phyloP scores from a whole-genome alignment of 2,113 vertebrate species.

The Campylomormyrus tamandua region DNA sequence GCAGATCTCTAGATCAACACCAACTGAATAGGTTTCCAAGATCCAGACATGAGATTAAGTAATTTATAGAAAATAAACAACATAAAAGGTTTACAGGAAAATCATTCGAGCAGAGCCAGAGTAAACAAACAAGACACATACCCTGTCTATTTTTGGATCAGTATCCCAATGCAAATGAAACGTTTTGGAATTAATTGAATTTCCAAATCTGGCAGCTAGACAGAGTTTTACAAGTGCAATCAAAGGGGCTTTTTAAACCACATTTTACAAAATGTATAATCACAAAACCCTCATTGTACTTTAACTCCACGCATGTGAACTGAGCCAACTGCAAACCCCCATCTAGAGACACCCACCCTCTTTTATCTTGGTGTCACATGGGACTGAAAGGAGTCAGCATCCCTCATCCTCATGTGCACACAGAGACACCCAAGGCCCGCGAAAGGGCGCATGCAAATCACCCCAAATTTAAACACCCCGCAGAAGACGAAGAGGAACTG shows the following conservation, averaged over 20 bases:
- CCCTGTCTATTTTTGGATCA: background rate
- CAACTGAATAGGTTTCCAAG: conserved; percentile 1
- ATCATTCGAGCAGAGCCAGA: conserved; percentile 7
- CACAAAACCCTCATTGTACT: conserved; percentile 36
- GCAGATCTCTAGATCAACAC: background rate
- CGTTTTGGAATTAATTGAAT: background rate
- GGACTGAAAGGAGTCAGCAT: conserved; percentile 7
- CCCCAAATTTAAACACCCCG: conserved; percentile 58
- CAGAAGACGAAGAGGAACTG: conserved; percentile 51
- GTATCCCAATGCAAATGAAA: conserved; percentile 4
- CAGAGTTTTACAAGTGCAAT: background rate
- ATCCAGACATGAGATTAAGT: conserved; percentile 12
- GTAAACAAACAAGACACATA: conserved; percentile 1
- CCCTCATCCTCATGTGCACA: conserved; percentile 24
- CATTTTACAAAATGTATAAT: conserved; percentile 49
- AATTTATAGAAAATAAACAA: conserved; percentile 7
- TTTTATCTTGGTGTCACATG: conserved; percentile 13
- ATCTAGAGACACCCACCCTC: background rate
- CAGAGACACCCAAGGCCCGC: conserved; percentile 38
- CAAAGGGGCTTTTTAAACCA: conserved; percentile 21
- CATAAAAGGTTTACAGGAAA: conserved; percentile 16
- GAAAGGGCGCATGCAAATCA: conserved; percentile 66
- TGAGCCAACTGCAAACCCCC: background rate
- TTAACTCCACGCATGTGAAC: conserved; percentile 25
- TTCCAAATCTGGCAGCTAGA: conserved; percentile 2